Evolutionary conservation across 2,797 vertebrate genomes (phyloP).

Genomic region (Poeciliopsis turneri): DNA sequence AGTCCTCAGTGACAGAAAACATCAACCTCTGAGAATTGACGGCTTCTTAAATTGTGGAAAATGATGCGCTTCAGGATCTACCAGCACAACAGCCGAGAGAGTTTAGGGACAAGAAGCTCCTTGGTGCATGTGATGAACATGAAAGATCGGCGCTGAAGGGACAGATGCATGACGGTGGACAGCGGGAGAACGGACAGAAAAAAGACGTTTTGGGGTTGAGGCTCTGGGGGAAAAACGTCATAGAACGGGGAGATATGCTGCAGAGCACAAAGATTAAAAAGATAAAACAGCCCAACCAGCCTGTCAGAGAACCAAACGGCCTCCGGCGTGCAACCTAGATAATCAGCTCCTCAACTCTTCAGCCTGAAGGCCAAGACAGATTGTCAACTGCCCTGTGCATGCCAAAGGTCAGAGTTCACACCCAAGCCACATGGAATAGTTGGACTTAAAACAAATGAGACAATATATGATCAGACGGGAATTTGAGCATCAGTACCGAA

Average conservation of each 20-base stretch:
- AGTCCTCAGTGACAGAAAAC: slow-evolving; percentile 48
- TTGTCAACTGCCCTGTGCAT: slow-evolving; percentile 47
- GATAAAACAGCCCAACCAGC: slow-evolving; percentile 20
- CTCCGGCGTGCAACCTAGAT: slow-evolving; percentile 42
- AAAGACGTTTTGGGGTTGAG: slow-evolving; percentile 19
- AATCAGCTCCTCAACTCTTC: slow-evolving; percentile 17
- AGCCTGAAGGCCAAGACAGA: slow-evolving; percentile 58
- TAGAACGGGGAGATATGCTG: background rate
- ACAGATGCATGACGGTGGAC: slow-evolving; percentile 33
- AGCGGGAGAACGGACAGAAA: slow-evolving; percentile 12
- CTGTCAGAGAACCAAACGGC: slow-evolving; percentile 48
- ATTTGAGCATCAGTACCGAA: background rate
- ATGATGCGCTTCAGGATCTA: slow-evolving; percentile 27
- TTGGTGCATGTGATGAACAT: slow-evolving; percentile 39
- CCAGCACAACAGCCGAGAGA: slow-evolving; percentile 61
- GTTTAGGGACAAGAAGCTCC: slow-evolving; percentile 46
- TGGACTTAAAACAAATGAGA: background rate
- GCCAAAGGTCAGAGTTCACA: slow-evolving; percentile 49
- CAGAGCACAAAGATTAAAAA: slow-evolving; percentile 32
- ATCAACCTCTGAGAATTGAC: slow-evolving; percentile 51
- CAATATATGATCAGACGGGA: background rate
- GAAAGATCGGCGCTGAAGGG: slow-evolving; percentile 46
- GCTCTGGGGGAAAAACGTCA: slow-evolving; percentile 3
- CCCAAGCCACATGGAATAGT: slow-evolving; percentile 6
- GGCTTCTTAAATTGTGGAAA: slow-evolving; percentile 56